Evolutionary conservation across 2,888 invertebrate species (phyloP), one percentile per base, ranked within the genome.

Genomic region (Pachymerium ferrugineum): DNA sequence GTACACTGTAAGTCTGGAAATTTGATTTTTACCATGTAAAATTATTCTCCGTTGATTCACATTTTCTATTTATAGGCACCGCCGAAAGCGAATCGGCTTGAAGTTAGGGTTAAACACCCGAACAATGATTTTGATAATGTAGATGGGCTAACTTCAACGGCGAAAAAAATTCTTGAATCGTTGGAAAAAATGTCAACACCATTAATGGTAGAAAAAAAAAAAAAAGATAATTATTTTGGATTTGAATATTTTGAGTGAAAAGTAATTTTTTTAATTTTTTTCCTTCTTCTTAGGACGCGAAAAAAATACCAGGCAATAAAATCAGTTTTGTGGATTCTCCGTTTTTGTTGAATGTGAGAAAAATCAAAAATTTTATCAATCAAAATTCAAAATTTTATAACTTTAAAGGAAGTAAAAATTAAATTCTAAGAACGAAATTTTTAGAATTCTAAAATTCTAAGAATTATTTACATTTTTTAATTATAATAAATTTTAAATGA

Each of bases 151-250:
- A 90, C 91, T 80, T 86, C 87, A 77, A 90, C 93, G 3, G 90
- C 94, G 0, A 88, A 89, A 78, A 87, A 89, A 76, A 90, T 95
- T 77, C 83, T 94, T 79, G 89, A 91, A 78, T 86, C 92, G 4
- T 84, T 95, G 74, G 92, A 94, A 80, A 88, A 90, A 78, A 92
- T 91, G 83, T 89, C 92, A 0, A 90, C 93, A 1, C 92, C 94
- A 0, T 83, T 93, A 72, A 85, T 85, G 67, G 81, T 81, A 78
- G 77, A 3, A n/a, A 5, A 12, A 29, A 29, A 68, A 22, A 22
- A 14, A 3, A n/a, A n/a, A n/a, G n/a, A n/a, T n/a, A 47, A 47
- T 14, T 68, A 4, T 12, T 30, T 68, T 68, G n/a, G 2, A 25
- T 19, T 25, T 35, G 10, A 14, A 25, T 8, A n/a, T 19, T 19